These are phyloP conservation scores for Rhabdophis nuchalis DNA, from an alignment of 2,797 vertebrate genomes.

Conservation along the genomic window DNA sequence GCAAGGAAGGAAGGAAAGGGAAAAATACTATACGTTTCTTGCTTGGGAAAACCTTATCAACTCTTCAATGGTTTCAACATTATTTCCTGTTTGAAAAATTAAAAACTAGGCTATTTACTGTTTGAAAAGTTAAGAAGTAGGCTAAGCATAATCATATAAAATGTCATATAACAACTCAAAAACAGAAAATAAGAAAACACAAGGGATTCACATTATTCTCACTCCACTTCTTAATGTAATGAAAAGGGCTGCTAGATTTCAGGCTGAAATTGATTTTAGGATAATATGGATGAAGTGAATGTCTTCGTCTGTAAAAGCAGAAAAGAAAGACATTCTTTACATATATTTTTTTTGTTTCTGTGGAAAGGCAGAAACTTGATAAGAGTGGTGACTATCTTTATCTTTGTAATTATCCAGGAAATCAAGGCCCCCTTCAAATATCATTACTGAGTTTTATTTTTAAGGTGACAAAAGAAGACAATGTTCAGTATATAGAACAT, in stretches of 20 bases:
- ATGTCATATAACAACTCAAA: background rate
- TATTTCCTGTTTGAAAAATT: background rate
- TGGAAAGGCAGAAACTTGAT: background rate
- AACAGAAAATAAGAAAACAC: background rate
- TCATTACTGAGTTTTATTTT: background rate
- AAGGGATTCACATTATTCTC: background rate
- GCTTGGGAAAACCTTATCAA: background rate
- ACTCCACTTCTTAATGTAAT: background rate
- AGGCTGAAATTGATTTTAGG: background rate
- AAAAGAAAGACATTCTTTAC: background rate
- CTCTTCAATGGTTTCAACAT: background rate
- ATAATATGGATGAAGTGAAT: background rate
- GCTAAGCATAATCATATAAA: background rate
- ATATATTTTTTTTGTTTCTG: background rate
- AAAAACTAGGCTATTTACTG: background rate
- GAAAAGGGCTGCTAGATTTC: background rate
- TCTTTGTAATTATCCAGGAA: background rate
- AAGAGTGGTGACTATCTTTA: background rate
- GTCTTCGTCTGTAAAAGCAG: background rate
- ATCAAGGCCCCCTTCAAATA: background rate
- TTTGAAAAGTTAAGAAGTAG: background rate
- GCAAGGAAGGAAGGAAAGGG: too few relatives aligned
- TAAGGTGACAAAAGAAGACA: background rate
- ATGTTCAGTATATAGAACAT: background rate
- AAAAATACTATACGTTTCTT: background rate